phyloP scores from a whole-genome alignment of 2,113 vertebrate genomes.

The Motacilla tschutschensis region DNA sequence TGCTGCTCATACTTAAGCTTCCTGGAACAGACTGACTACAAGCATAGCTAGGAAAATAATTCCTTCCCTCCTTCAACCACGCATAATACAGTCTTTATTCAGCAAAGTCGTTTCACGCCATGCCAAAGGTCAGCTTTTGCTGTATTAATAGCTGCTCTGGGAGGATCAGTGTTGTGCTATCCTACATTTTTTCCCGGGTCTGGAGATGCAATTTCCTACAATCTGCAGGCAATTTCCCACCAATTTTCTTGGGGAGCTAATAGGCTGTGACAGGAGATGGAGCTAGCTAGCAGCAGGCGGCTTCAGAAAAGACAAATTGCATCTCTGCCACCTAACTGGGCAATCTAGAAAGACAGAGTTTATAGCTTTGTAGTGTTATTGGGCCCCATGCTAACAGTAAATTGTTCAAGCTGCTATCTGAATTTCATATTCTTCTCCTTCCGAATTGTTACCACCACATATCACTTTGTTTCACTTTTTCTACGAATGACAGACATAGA shows the following conservation, averaged over 20 bases:
- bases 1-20: conserved; percentile 49
- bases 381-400: conserved; percentile 77
- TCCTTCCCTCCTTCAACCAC: conserved; percentile 67
- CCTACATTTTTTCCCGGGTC: conserved; percentile 78
- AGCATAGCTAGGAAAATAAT: conserved; percentile 63
- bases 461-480: conserved; percentile 60
- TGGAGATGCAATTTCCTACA: conserved; percentile 86
- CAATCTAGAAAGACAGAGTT: conserved; percentile 79
- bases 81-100: conserved; percentile 77
- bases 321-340: conserved; percentile 81
- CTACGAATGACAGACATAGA: conserved; percentile 32
- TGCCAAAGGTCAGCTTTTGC: conserved; percentile 78
- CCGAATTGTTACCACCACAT: conserved; percentile 67
- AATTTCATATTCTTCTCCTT: conserved; percentile 74
- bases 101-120: conserved; percentile 74
- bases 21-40: conserved; percentile 42
- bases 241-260: conserved; percentile 84
- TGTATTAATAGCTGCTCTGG: conserved; percentile 82
- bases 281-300: conserved; percentile 80
- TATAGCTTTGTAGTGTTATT: conserved; percentile 79
- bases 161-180: conserved; percentile 80
- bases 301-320: conserved; percentile 82
- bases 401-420: conserved; percentile 73
- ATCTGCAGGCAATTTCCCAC: conserved; percentile 86
- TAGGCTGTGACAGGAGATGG: conserved; percentile 84